Conservation (phyloP, 2,888 invertebrate genomes). For the Troglohyphantes excavatus region DNA sequence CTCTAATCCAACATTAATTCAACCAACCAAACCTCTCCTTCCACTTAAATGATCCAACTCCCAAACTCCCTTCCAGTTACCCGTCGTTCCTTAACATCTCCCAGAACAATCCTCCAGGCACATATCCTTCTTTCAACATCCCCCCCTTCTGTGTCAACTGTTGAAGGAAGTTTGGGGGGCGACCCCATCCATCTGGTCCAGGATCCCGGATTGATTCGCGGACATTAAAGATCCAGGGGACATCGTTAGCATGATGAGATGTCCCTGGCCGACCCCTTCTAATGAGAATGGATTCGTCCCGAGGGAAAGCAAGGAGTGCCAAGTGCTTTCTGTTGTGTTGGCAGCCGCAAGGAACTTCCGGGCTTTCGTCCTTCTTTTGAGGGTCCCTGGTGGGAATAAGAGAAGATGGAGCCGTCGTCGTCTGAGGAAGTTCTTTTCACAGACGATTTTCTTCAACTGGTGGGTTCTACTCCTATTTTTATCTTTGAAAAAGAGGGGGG, state of each 20-base stretch:
- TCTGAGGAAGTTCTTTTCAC: not conserved
- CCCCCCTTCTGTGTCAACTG: conserved; percentile 30
- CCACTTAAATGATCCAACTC: too few relatives aligned
- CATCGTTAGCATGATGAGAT: conserved; percentile 76
- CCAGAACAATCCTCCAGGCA: not conserved
- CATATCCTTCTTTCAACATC: not conserved
- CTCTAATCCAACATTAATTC: too few relatives aligned
- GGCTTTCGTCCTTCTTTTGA: conserved; percentile 36
- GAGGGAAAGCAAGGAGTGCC: conserved; percentile 38
- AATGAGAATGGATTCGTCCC: conserved; percentile 72
- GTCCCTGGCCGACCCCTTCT: conserved; percentile 53
- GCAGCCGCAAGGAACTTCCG: conserved; percentile 61
- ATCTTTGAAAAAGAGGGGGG: not conserved
- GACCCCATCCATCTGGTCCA: conserved; percentile 33
- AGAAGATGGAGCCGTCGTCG: conserved; percentile 18
- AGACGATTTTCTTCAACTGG: conserved; percentile 53
- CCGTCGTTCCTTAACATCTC: not conserved
- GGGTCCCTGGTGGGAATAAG: conserved; percentile 45
- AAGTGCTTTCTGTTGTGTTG: conserved; percentile 77
- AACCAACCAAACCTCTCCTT: too few relatives aligned
- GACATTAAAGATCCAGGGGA: conserved; percentile 71
- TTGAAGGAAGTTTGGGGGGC: conserved; percentile 7
- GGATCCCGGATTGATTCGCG: conserved; percentile 63
- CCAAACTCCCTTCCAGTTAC: not conserved
- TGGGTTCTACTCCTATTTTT: conserved; percentile 15